Conservation (phyloP, 2,888 invertebrate species). For the Drosophila stalkeri region DNA sequence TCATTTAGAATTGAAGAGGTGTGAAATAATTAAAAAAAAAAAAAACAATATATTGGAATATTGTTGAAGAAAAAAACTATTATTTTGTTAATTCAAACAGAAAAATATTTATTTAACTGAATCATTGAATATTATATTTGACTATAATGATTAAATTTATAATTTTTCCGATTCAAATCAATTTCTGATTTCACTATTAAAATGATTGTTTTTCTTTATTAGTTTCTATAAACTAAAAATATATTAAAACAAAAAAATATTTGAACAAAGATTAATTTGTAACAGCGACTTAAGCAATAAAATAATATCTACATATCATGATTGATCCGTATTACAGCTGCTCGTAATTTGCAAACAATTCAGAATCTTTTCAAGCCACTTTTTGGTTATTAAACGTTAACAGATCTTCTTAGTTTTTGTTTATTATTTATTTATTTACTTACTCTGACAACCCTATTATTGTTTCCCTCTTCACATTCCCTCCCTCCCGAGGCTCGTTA, state of each 20-base stretch:
- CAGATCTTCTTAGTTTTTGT: slow-evolving; percentile 27
- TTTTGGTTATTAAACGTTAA: slow-evolving; percentile 3
- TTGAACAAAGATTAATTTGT: no score
- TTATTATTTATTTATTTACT: slow-evolving; percentile 27
- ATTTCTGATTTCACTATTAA: background rate
- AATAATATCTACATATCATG: background rate
- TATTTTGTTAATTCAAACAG: background rate
- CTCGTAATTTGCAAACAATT: background rate
- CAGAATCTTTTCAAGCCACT: no score
- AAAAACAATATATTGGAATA: background rate
- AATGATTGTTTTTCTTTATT: background rate
- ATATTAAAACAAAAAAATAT: background rate
- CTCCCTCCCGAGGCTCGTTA: slow-evolving; percentile 11
- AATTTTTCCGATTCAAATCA: background rate
- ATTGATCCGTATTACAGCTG: background rate
- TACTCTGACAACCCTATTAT: slow-evolving; percentile 33
- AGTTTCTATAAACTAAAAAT: no score
- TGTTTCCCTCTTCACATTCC: background rate
- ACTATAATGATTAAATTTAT: no score
- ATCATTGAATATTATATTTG: background rate
- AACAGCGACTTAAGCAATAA: background rate
- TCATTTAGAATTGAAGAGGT: background rate
- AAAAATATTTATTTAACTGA: background rate
- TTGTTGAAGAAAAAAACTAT: background rate
- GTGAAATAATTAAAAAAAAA: background rate